Evolutionary conservation across 2,888 invertebrate genomes (phyloP).

Genomic region (Diogma glabrata): DNA sequence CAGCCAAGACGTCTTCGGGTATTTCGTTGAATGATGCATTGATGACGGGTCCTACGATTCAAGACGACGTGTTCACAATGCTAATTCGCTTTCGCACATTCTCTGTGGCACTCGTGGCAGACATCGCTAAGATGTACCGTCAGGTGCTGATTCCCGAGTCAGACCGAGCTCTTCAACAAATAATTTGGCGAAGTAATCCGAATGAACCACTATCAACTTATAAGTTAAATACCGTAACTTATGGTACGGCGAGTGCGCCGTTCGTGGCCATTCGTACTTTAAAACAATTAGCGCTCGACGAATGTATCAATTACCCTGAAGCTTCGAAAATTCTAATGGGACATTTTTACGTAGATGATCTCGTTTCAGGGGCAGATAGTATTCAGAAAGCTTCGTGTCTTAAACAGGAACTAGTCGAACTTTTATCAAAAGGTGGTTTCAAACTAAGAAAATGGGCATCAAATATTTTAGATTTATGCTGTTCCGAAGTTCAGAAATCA

Average conservation of each 20-base stretch:
- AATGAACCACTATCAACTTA: no score
- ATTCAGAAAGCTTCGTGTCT: not conserved
- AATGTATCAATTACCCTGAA: conserved; percentile 14
- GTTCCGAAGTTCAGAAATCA: not conserved
- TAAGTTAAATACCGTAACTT: no score
- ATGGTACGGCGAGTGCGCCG: no score
- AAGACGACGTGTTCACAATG: not conserved
- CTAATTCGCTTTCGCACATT: not conserved
- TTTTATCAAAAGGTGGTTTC: not conserved
- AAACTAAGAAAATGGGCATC: not conserved
- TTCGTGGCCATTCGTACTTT: conserved; percentile 15
- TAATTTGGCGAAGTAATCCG: not conserved
- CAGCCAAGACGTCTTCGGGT: not conserved
- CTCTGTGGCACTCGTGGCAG: not conserved
- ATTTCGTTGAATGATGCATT: not conserved
- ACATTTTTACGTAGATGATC: conserved; percentile 17
- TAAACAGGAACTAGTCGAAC: not conserved
- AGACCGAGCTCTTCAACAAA: not conserved
- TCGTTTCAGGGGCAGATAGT: conserved; percentile 11
- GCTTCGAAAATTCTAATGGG: conserved; percentile 13
- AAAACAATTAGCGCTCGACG: conserved; percentile 15
- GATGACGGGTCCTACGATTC: not conserved
- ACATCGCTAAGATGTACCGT: not conserved
- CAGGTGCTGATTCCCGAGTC: not conserved
- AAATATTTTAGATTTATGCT: not conserved